Evolutionary conservation across 2,113 vertebrate genomes (phyloP).

Genomic region (Pachycephala philippinensis): DNA sequence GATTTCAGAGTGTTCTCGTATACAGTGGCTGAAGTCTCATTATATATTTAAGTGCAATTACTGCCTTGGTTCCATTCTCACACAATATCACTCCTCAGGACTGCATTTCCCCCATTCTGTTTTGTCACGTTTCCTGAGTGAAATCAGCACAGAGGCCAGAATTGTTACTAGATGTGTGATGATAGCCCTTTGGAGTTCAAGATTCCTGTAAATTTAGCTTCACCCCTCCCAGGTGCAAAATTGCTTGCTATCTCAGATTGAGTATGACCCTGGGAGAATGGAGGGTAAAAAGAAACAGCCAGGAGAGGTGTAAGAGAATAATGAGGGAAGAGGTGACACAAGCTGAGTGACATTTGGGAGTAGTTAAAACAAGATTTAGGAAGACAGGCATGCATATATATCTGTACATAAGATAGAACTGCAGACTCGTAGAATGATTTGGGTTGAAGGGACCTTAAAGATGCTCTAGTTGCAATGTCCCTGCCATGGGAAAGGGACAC

Average conservation of each 20-base stretch:
- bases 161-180: background rate
- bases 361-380: background rate
- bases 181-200: background rate
- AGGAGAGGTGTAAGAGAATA: background rate
- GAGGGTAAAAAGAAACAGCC: background rate
- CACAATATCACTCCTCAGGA: background rate
- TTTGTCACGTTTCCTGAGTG: background rate
- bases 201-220: background rate
- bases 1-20: background rate
- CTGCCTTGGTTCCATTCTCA: background rate
- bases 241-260: background rate
- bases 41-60: constrained; percentile 10
- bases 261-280: background rate
- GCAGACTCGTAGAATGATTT: background rate
- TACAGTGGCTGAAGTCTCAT: background rate
- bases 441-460: background rate
- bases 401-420: background rate
- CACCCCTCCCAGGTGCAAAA: background rate
- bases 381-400: background rate
- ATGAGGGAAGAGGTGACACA: background rate
- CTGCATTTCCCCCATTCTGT: background rate
- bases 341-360: background rate
- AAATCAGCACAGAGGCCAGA: background rate
- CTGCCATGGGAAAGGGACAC: background rate
- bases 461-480: background rate